Evolutionary conservation across 2,113 vertebrate genomes (phyloP).

Genomic region (Alosa alosa): DNA sequence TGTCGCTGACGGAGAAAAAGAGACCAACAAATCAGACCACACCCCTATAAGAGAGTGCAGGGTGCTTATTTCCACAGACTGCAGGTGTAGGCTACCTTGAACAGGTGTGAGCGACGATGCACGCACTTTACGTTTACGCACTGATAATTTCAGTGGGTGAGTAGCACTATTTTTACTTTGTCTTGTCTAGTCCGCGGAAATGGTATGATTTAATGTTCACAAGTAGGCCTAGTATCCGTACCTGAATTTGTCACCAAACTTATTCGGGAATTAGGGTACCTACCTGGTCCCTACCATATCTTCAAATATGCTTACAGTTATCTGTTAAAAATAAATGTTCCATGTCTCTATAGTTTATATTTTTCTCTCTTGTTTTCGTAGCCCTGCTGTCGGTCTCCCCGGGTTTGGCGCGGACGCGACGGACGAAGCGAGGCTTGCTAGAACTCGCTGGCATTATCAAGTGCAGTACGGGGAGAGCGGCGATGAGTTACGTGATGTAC

Average conservation of each 20-base stretch:
- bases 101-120: background rate
- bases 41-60: background rate
- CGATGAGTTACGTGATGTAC: slow-evolving; percentile 65
- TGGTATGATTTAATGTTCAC: no score
- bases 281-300: background rate
- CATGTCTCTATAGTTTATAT: background rate
- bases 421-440: slow-evolving; percentile 59
- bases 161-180: background rate
- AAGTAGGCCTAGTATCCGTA: no score
- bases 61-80: background rate
- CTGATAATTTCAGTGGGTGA: background rate
- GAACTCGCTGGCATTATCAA: slow-evolving; percentile 62
- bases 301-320: background rate
- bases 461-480: slow-evolving; percentile 62
- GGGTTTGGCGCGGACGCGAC: background rate
- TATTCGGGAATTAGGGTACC: no score
- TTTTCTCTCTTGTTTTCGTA: background rate
- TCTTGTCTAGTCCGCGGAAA: no score
- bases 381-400: background rate
- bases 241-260: no score
- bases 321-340: background rate
- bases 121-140: background rate
- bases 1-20: background rate
- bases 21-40: background rate
- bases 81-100: background rate